These are phyloP conservation scores for Trogon surrucura DNA, from an alignment of 2,113 vertebrate species.

Conservation along the genomic window DNA sequence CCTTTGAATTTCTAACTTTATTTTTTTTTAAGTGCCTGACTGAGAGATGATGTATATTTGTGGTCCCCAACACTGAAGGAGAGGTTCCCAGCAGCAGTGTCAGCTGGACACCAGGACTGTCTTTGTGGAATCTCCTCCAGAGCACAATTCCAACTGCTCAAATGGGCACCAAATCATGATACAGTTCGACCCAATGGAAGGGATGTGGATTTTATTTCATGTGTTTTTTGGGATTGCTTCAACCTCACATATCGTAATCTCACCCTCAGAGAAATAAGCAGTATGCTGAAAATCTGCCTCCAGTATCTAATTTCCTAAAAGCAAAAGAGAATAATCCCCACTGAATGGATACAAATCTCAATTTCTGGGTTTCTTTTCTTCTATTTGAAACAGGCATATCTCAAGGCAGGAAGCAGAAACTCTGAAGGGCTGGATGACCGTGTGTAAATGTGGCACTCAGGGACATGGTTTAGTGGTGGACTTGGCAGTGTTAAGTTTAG, in stretches of 20 bases:
- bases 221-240: not conserved
- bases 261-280: not conserved
- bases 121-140: not conserved
- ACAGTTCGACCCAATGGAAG: not conserved
- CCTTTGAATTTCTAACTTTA: not conserved
- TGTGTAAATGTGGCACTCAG: not conserved
- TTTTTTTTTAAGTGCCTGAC: not conserved
- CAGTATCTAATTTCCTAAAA: not conserved
- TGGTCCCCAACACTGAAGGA: accelerated
- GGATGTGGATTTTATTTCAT: not conserved
- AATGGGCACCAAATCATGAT: not conserved
- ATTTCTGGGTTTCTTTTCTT: not conserved
- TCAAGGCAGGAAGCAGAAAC: not conserved
- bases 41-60: not conserved
- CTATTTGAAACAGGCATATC: not conserved
- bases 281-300: not conserved
- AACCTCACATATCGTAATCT: not conserved
- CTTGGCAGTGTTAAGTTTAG: not conserved
- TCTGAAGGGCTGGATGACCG: not conserved
- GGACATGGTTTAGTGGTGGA: not conserved
- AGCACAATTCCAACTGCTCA: not conserved
- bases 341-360: not conserved
- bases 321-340: not conserved
- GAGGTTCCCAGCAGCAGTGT: not conserved
- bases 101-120: not conserved